A percentile compares a stretch with the other conserved stretches of the same genome.
These are phyloP conservation scores for Julus scandinavius DNA, from an alignment of 2,888 invertebrate genomes.

Conservation along the genomic window DNA sequence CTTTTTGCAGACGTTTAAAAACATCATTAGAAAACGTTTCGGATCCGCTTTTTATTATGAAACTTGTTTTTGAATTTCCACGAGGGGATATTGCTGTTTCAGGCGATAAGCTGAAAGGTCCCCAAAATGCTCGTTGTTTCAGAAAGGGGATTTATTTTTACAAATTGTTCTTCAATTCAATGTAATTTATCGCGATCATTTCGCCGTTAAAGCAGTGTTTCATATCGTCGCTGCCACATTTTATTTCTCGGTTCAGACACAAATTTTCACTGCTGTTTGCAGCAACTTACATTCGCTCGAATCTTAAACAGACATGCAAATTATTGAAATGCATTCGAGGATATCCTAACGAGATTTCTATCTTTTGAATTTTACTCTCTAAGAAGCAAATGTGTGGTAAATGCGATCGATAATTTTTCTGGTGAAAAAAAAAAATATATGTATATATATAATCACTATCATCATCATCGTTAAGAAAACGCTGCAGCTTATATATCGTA, in stretches of 20 bases:
- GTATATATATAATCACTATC: conserved; percentile 23
- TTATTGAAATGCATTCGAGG: conserved; percentile 33
- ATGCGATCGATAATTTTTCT: conserved; percentile 31
- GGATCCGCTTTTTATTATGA: background rate
- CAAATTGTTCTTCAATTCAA: conserved; percentile 25
- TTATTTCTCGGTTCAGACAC: background rate
- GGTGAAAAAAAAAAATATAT: no score
- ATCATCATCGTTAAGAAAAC: conserved; percentile 10
- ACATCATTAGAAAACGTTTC: no score
- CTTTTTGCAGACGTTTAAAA: no score
- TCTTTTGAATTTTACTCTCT: conserved; percentile 25
- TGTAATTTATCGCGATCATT: background rate
- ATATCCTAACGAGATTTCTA: conserved; percentile 25
- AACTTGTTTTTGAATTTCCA: background rate
- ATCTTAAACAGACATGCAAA: background rate
- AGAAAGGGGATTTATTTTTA: conserved; percentile 29
- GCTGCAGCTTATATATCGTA: background rate
- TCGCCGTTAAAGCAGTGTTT: background rate
- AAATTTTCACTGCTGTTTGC: background rate
- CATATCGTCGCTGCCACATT: conserved; percentile 33
- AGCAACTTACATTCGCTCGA: no score
- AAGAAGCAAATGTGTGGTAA: background rate
- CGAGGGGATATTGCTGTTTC: background rate
- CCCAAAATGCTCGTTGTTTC: background rate
- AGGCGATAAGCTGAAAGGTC: background rate